Conservation (phyloP, 2,113 vertebrate species). For the Phaetusa simplex region DNA sequence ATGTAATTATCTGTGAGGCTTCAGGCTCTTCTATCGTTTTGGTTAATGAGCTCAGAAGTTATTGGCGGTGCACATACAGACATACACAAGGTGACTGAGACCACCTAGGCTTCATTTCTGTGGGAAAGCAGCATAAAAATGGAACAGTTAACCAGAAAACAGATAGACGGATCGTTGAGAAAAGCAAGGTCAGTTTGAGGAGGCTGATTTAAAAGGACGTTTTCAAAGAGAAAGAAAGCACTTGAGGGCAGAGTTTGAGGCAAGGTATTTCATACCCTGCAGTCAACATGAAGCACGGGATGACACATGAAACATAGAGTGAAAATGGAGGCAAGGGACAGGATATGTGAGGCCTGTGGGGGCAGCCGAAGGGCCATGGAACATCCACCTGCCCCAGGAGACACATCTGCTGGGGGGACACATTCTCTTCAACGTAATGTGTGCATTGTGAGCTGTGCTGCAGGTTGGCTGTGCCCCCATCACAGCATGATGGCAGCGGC, state of each 20-base stretch:
- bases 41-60: constrained; percentile 30
- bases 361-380: neutral
- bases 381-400: neutral
- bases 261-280: neutral
- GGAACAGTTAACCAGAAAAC: neutral
- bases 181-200: neutral
- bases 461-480: neutral
- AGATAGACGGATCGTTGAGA: neutral
- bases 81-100: neutral
- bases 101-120: neutral
- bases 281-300: neutral
- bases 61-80: neutral
- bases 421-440: neutral
- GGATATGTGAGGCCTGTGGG: neutral
- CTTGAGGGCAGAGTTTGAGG: neutral
- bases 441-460: neutral
- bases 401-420: neutral
- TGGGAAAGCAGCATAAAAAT: neutral
- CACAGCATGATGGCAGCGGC: neutral
- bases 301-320: neutral
- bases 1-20: constrained; percentile 25
- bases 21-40: neutral
- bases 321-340: neutral
- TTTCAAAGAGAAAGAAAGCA: neutral
- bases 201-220: neutral